phyloP scores from a whole-genome alignment of 64 coral and sea anemone genomes.

The Stichodactyla mertensii region DNA sequence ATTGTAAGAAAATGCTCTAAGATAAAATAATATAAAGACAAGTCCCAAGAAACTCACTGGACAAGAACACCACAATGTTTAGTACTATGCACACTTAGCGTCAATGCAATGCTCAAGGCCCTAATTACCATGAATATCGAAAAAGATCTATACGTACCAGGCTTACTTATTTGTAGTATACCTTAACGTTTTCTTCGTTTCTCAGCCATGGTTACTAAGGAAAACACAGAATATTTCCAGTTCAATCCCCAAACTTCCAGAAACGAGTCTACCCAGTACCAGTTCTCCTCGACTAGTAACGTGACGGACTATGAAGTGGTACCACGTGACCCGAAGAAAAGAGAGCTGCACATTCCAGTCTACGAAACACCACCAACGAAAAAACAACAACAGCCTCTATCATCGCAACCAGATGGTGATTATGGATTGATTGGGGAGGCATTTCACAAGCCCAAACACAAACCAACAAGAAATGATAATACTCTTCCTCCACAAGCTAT shows the following conservation, averaged over 20 bases:
- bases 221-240: conserved; percentile 23
- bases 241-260: not conserved
- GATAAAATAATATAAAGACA: too few species aligned
- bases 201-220: conserved; percentile 9
- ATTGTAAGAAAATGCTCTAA: too few species aligned
- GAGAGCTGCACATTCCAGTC: not conserved
- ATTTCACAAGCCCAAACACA: not conserved
- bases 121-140: too few species aligned
- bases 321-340: not conserved
- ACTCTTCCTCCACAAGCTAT: not conserved
- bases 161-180: too few species aligned
- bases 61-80: too few species aligned
- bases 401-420: not conserved
- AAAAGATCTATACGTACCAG: too few species aligned
- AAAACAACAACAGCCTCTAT: not conserved
- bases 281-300: not conserved
- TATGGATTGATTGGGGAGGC: conserved; percentile 17
- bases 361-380: not conserved
- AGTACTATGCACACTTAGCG: too few species aligned
- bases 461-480: not conserved
- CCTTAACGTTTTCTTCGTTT: not conserved
- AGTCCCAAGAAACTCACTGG: too few species aligned
- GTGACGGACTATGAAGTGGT: not conserved
- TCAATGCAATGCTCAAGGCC: too few species aligned
- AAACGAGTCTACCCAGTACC: not conserved